Evolutionary conservation across 2,888 invertebrate species (phyloP).

Genomic region (Melanostoma scalare): DNA sequence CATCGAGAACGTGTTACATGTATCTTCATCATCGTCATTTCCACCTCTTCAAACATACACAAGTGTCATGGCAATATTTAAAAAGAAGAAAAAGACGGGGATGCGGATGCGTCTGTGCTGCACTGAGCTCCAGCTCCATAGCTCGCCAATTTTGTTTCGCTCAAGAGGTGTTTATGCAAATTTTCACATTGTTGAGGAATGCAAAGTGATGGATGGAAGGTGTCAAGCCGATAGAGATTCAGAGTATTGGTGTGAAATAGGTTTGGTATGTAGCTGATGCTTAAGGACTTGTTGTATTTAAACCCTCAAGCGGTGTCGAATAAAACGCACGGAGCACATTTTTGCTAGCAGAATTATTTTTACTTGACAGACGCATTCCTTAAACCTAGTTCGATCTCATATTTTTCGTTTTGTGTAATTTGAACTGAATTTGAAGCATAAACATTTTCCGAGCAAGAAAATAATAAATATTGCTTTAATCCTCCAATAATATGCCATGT

Average conservation of each 20-base stretch:
- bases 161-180: conserved; percentile 68
- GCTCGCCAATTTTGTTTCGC: conserved; percentile 57
- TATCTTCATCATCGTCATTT: conserved; percentile 55
- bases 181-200: conserved; percentile 23
- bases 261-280: neutral
- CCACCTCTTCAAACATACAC: conserved; percentile 24
- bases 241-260: neutral
- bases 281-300: neutral
- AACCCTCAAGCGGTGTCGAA: too few relatives aligned
- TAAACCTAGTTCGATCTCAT: too few relatives aligned
- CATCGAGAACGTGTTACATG: conserved; percentile 65
- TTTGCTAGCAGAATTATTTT: too few relatives aligned
- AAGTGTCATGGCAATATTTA: conserved; percentile 53
- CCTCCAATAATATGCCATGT: too few relatives aligned
- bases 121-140: conserved; percentile 1
- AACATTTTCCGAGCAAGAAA: too few relatives aligned
- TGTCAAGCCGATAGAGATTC: conserved; percentile 9
- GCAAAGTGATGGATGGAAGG: conserved; percentile 10
- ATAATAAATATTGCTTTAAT: too few relatives aligned
- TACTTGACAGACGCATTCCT: too few relatives aligned
- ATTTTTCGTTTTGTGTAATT: too few relatives aligned
- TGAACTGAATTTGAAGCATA: too few relatives aligned
- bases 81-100: neutral
- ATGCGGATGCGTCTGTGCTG: neutral
- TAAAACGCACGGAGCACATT: too few relatives aligned